A percentile compares a stretch with the other conserved stretches of the same genome.
Conservation (phyloP, 1,140 invertebrate species). For the Pentalonia nigronervosa region DNA sequence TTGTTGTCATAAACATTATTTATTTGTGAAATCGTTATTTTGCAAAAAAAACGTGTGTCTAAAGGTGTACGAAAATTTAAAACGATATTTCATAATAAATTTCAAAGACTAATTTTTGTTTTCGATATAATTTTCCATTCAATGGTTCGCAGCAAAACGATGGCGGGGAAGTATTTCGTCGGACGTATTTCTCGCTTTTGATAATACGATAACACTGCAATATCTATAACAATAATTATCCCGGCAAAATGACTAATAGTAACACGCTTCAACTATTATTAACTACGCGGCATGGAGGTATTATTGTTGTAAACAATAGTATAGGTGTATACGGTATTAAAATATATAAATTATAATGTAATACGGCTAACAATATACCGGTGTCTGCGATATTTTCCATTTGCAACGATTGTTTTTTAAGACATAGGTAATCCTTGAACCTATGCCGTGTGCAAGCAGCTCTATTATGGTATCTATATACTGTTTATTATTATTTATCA, state of each 20-base stretch:
- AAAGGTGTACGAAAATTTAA: neutral
- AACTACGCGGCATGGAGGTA: neutral
- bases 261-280: neutral
- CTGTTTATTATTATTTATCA: neutral
- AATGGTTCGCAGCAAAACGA: neutral
- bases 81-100: constrained; percentile 5
- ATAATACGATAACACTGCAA: neutral
- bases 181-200: neutral
- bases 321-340: neutral
- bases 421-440: neutral
- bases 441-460: neutral
- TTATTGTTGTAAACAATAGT: neutral
- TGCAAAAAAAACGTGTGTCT: neutral
- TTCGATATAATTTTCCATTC: neutral
- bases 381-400: neutral
- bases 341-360: neutral
- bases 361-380: neutral
- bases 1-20: neutral
- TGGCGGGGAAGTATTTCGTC: neutral
- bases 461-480: neutral
- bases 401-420: neutral
- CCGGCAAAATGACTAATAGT: neutral
- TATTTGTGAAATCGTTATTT: neutral
- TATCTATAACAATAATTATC: neutral
- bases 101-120: neutral